Percentiles rank a stretch among this genome's conserved stretches.
These are phyloP conservation scores for Ceratitis capitata DNA, from an alignment of 1,140 invertebrate species.

Conservation along the genomic window DNA sequence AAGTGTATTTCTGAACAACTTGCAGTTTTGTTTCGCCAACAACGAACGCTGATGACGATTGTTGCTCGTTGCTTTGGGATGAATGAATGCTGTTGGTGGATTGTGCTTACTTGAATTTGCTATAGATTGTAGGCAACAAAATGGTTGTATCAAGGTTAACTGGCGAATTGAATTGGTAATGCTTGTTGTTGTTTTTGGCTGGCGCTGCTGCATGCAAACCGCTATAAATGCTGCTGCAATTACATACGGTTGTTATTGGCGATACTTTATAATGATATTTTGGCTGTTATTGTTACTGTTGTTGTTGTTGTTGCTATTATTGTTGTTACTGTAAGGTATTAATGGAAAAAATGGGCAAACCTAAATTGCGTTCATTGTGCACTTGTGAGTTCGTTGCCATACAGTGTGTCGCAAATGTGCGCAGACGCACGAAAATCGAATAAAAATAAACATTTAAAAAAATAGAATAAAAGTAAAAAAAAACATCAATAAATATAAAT, in stretches of 20 bases:
- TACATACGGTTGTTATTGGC: neutral
- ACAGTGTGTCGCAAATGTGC: neutral
- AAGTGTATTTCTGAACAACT: neutral
- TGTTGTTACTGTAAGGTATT: neutral
- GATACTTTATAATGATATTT: too few species aligned
- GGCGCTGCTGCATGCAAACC: too few species aligned
- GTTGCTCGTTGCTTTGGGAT: neutral
- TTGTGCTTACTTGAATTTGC: too few species aligned
- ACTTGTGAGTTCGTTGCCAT: neutral
- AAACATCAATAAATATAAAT: too few species aligned
- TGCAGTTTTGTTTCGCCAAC: conserved; percentile 2
- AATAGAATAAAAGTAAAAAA: too few species aligned
- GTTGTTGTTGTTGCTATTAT: neutral
- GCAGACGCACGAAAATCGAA: neutral
- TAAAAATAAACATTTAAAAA: too few species aligned
- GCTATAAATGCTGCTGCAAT: neutral
- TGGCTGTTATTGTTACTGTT: neutral
- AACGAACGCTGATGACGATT: too few species aligned
- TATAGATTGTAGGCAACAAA: too few species aligned
- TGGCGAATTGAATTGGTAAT: conserved; percentile 25
- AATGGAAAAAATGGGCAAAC: conserved; percentile 16
- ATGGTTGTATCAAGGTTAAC: conserved; percentile 28
- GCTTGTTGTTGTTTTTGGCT: neutral
- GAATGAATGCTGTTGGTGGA: neutral
- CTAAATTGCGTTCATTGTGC: neutral